Base-by-base conservation (phyloP, 1,140 invertebrate genomes). In the Sarcophaga peregrina region DNA sequence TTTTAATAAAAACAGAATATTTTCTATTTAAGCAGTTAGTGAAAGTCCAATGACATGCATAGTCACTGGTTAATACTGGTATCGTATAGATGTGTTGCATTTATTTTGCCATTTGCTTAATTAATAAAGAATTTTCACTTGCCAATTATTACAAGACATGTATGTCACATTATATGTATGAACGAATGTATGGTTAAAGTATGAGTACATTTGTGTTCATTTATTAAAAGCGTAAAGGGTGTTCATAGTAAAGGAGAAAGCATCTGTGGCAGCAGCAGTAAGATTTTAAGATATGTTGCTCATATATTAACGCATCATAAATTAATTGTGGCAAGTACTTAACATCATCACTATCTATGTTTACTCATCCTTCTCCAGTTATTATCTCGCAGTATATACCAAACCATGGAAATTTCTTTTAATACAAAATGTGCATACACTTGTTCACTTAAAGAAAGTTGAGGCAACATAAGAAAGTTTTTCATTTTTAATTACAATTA, bases 121-220 rank as follows among this genome's bases (percentile, higher is more conserved):
- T 78, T 78, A 78, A 52, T n/a, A 78, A 78, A 78, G 75, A 78
- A 78, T 78, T 78, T 78, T 78, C 75, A 78, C 47, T 78, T 78
- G 75, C 75, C 75, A 78, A 78, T 78, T 78, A 52, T 78, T 50
- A 72, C 37, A 52, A 50, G n/a, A 52, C n/a, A 75, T 75, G 45
- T 13, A n/a, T n/a, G 6, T 9, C 37, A 37, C 25, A 47, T 47
- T 45, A 75, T 15, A 75, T 47, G 37, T 47, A 11, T 15, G 47
- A 15, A 75, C 46, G 13, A n/a, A 45, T 37, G 25, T 37, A 4
- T 37, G 25, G 4, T 37, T 37, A 37, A 37, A 37, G 25, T 37
- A 37, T 47, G n/a, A 75, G 45, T 75, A 47, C 25, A 4, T 75
- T 50, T 20, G 75, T 78, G n/a, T 52, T 10, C 46, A 45, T 45